Base-by-base conservation (phyloP, 1,140 invertebrate species). In the Drosophila miranda region DNA sequence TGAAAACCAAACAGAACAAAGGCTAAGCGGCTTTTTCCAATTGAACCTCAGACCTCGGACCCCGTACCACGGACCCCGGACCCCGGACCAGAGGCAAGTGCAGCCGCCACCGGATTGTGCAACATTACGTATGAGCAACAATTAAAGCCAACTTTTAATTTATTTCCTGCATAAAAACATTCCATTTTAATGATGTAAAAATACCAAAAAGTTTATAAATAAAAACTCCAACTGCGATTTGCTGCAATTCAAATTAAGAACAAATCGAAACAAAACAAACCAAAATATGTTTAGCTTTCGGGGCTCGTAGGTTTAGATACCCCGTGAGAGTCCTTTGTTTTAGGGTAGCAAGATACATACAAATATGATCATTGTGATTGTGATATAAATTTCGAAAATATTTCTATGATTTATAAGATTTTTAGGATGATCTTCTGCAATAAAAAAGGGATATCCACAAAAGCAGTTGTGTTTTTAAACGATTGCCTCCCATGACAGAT, bases 101-200 rank as follows among this genome's bases (percentile, higher is more conserved):
- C 63, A 34, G 44, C n/a, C 13, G 14, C 43, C 28, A 57, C 38
- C 67, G 43, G 14, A 45, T 81, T 72, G 64, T 71, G 57, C 70
- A 66, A 82, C 76, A 28, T 42, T 75, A 80, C 80, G 81, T 80
- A 83, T 86, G 62, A 23, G 71, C 62, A 73, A 80, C 55, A 83
- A 80, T 80, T 76, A 86, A 38, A 68, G 48, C 60, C 54, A 19
- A 53, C 53, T 42, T 64, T 74, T 72, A 63, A 84, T 75, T 80
- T 67, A 86, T 84, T 86, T 73, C 72, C 72, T 64, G 62, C 53
- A 51, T 2, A 49, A 67, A 58, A 50, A 49, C 63, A 45, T 58
- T 21, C 46, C 58, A 79, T 78, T 84, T 86, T 86, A 86, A 86
- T 74, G 53, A 69, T 73, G 62, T 64, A 60, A 42, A 74, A 76